Evolutionary conservation across 2,797 vertebrate genomes (phyloP), one percentile per base, ranked within the genome.

Genomic region (Crenichthys baileyi): DNA sequence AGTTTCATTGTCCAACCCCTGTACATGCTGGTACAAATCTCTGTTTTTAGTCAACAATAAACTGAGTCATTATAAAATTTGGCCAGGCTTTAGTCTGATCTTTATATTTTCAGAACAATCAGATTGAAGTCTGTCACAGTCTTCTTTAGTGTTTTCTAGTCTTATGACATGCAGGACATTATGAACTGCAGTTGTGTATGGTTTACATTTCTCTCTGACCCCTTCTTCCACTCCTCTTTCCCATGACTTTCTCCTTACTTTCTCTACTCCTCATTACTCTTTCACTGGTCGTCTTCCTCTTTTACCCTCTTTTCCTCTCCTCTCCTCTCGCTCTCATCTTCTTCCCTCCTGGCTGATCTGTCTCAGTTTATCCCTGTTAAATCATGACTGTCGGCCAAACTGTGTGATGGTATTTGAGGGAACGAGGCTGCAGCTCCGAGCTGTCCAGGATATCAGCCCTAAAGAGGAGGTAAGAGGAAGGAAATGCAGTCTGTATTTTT

Each of bases 341-440:
- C 26, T 26, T 55, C 71, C 18, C 36, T 70, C 63, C 11, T 80
- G 81, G 70, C 90, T 83, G 76, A 70, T 87, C 61, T 83, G 13
- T 56, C 73, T 36, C 91, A 99, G 98, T 92, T 95, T 99, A 95
- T 99, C 98, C 83, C 93, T 99, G 85, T 92, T 99, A 90, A 99
- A 99, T 93, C 98, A 99, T 85, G 97, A 97, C 95, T 99, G 98
- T 90, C 94, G 96, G 91, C 98, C 98, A 82, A 99, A 98, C 96
- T 99, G 98, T 3, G 96, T 97, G 83, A 96, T 97, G 63, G 86
- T 97, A 91, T 99, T 99, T 93, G 96, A 97, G 51, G 97, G 97
- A 81, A 96, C 90, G 72, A 95, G 92, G 70, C 96, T 99, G 85
- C 92, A 95, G 29, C 96, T 99, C 74, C 95, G 96, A 79, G 96